Conservation (phyloP, 2,113 vertebrate genomes). For the Seriola rivoliana region DNA sequence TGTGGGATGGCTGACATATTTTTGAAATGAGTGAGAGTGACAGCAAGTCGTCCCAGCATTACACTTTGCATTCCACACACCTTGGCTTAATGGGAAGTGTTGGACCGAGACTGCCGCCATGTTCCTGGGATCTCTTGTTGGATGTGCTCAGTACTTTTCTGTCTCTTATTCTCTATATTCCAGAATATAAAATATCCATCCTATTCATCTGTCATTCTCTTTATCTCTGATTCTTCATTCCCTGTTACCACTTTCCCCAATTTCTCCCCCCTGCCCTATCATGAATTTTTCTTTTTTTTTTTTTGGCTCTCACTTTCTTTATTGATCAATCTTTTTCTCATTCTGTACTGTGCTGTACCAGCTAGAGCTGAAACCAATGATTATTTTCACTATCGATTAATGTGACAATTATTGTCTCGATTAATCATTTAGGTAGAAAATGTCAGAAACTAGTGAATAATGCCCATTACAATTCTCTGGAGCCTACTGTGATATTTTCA, state of each 20-base stretch:
- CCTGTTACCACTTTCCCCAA: background rate
- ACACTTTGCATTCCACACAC: conserved; percentile 66
- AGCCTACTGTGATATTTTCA: background rate
- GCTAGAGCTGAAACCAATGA: background rate
- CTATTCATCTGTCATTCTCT: conserved; percentile 49
- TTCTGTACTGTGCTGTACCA: background rate
- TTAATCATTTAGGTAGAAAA: background rate
- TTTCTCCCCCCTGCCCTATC: background rate
- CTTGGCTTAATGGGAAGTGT: conserved; percentile 61
- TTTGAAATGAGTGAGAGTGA: conserved; percentile 73
- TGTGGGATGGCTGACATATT: conserved; percentile 59
- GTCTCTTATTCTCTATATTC: conserved; percentile 6
- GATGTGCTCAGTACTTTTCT: conserved; percentile 37
- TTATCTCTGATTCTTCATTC: conserved; percentile 40
- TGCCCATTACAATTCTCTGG: background rate
- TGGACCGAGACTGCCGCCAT: conserved; percentile 57
- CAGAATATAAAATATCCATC: conserved; percentile 24
- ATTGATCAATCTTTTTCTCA: conserved; percentile 23
- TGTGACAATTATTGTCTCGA: background rate
- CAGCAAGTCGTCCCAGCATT: conserved; percentile 62
- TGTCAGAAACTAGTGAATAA: background rate
- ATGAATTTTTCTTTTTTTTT: background rate
- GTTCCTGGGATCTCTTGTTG: conserved; percentile 45
- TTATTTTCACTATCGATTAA: background rate
- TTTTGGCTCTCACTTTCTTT: conserved; percentile 6